Base-by-base conservation (phyloP, 2,888 invertebrate genomes). In the Ophion slaviceki region DNA sequence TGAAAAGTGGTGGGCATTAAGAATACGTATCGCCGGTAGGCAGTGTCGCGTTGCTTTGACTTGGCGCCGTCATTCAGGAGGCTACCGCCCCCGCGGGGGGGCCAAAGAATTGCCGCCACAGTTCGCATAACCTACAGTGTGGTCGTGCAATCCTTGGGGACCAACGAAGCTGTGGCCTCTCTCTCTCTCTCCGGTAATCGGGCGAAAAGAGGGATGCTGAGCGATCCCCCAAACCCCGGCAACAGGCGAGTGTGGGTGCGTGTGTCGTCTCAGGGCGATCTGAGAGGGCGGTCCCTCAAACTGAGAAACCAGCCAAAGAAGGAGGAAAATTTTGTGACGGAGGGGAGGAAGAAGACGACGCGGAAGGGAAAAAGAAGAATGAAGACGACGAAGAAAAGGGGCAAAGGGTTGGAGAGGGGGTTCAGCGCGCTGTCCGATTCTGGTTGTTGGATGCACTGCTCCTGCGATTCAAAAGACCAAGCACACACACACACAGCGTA, bases 11-110 rank as follows among this genome's bases (percentile, higher is more conserved):
- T 68, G 67, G 53, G 20, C 17, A 57, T 59, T 76, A 20, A 64
- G 77, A 67, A 64, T 32, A n/a, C 62, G 53, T 72, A 72, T 78
- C 59, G 24, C 67, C 82, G 78, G 82, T 83, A 86, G 53, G 80
- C 57, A 36, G 76, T 59, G 80, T 75, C 75, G 57, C 71, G 77
- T 80, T 79, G 86, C 89, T 89, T 91, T 90, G 86, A 88, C 86
- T 87, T 80, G 77, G 82, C 87, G 84, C 86, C 89, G 72, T 80
- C 87, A 83, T 83, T 80, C 86, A 76, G 85, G 84, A 82, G 86
- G 91, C 92, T 92, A 91, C 92, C 91, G 91, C 92, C 92, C 90
- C 92, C 90, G 91, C 92, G 89, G 90, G 91, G 91, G 40, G 40
- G 83, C 75, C 75, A 36, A 71, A 70, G 66, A 66, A 47, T 80